These are phyloP conservation scores for Parelbella ahira DNA, from an alignment of 2,888 invertebrate species.

Conservation along the genomic window DNA sequence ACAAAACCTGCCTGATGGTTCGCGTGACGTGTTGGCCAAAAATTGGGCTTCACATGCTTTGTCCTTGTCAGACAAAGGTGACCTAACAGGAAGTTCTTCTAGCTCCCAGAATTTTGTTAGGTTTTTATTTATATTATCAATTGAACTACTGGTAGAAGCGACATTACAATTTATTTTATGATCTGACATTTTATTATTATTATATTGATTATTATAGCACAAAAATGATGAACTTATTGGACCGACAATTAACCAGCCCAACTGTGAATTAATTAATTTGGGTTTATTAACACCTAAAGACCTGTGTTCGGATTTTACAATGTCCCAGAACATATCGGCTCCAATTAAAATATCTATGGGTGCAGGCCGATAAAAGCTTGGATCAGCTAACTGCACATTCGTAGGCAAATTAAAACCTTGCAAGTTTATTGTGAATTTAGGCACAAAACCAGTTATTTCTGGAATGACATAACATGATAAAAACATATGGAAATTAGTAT, in stretches of 20 bases:
- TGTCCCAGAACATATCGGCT: background rate
- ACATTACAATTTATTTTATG: too few species aligned
- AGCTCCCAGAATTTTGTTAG: conserved; percentile 6
- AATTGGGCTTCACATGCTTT: conserved; percentile 1
- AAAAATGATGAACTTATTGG: background rate
- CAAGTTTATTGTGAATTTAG: too few species aligned
- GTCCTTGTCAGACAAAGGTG: background rate
- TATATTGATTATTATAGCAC: too few species aligned
- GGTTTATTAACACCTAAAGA: background rate
- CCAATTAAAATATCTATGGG: background rate
- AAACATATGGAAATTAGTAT: background rate
- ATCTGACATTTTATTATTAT: too few species aligned
- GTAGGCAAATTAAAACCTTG: too few species aligned
- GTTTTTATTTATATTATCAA: background rate
- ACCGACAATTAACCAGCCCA: conserved; percentile 1
- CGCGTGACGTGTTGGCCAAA: background rate
- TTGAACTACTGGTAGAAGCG: too few species aligned
- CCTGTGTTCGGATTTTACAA: background rate
- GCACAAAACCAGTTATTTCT: too few species aligned
- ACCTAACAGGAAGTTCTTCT: background rate
- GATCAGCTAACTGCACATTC: conserved; percentile 1
- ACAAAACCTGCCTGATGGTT: background rate
- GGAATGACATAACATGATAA: background rate
- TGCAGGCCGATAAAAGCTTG: background rate
- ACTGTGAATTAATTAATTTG: background rate